Conservation (phyloP, 1,140 invertebrate species). For the Arion vulgaris region DNA sequence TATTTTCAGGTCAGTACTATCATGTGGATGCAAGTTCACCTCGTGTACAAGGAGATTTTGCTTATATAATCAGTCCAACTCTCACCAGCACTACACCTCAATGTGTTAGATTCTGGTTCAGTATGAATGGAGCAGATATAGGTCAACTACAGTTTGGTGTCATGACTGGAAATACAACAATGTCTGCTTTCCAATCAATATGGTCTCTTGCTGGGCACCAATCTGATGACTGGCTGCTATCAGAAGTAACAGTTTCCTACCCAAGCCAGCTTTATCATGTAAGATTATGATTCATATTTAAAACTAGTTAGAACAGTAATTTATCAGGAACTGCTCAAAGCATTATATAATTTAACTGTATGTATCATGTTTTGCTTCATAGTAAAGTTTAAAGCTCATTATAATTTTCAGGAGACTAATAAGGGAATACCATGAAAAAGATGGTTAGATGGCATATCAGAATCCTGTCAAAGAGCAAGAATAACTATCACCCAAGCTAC, state of each 20-base stretch:
- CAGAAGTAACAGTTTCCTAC: slow-evolving; percentile 16
- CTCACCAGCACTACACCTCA: slow-evolving; percentile 45
- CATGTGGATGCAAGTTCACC: slow-evolving; percentile 67
- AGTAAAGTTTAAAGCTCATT: too few species aligned
- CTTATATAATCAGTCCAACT: slow-evolving; percentile 58
- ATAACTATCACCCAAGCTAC: too few species aligned
- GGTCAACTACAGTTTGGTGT: slow-evolving; percentile 31
- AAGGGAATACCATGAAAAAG: too few species aligned
- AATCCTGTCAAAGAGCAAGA: too few species aligned
- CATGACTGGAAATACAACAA: slow-evolving; percentile 15
- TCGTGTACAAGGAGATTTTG: slow-evolving; percentile 58
- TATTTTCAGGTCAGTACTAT: slow-evolving; percentile 62
- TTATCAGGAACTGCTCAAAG: too few species aligned
- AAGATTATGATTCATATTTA: too few species aligned
- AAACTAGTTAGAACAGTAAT: too few species aligned
- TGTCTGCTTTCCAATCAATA: slow-evolving; percentile 2
- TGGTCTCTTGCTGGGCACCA: slow-evolving; percentile 21
- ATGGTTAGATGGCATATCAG: too few species aligned
- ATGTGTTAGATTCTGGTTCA: slow-evolving; percentile 77
- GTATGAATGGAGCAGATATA: slow-evolving; percentile 79
- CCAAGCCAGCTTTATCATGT: slow-evolving; percentile 29
- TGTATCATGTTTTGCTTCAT: too few species aligned
- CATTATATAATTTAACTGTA: too few species aligned
- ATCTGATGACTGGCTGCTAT: background rate
- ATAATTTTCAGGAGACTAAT: too few species aligned